Percentiles rank a stretch among this genome's conserved stretches.
Evolutionary conservation across 2,113 vertebrate species (phyloP).

Genomic region (Ophiodon elongatus): DNA sequence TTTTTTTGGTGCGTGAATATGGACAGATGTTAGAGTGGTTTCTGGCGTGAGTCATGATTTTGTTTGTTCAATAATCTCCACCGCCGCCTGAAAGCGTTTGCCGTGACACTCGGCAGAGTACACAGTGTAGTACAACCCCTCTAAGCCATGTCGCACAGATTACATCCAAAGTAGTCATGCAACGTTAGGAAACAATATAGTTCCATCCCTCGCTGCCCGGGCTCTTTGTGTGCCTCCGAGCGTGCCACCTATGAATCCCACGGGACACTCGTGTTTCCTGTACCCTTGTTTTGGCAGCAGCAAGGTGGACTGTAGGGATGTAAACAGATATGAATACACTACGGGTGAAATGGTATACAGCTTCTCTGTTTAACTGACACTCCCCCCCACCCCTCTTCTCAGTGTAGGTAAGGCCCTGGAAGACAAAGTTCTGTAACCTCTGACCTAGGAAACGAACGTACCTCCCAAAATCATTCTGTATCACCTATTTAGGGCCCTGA

Average conservation of each 20-base stretch:
- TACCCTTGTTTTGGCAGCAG: neutral
- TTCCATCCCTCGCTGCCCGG: neutral
- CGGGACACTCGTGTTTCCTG: neutral
- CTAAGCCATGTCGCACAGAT: conserved; percentile 26
- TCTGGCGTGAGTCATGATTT: conserved; percentile 3
- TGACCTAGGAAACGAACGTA: too few species aligned
- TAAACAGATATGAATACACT: neutral
- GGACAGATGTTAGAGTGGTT: conserved; percentile 19
- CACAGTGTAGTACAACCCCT: neutral
- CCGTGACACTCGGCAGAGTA: neutral
- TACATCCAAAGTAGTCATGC: conserved; percentile 16
- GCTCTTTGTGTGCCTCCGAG: neutral
- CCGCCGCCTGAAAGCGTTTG: neutral
- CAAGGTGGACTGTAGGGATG: neutral
- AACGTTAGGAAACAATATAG: conserved; percentile 8
- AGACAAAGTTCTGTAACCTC: too few species aligned
- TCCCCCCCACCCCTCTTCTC: too few species aligned
- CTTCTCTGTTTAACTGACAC: too few species aligned
- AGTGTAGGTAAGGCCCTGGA: too few species aligned
- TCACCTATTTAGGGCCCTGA: too few species aligned
- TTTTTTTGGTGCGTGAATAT: neutral
- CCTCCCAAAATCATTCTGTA: too few species aligned
- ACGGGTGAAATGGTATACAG: neutral
- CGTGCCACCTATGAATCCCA: neutral
- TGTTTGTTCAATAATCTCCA: conserved; percentile 32